phyloP scores from a whole-genome alignment of 2,888 invertebrate genomes.

The Stenotaenia linearis region DNA sequence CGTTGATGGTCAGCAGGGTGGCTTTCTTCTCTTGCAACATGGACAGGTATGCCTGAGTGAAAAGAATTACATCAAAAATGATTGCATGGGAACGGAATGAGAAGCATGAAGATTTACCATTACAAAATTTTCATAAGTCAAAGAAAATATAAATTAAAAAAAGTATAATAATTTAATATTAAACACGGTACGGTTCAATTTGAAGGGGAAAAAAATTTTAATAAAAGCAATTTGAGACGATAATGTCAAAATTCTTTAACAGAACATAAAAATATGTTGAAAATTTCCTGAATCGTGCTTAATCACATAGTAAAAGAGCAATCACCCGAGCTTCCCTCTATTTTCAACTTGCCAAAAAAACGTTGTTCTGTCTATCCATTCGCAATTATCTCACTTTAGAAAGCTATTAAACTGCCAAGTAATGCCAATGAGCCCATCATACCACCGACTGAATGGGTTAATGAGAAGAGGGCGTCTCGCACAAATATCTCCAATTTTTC shows the following conservation, averaged over 20 bases:
- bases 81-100: constrained; percentile 10
- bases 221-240: not conserved
- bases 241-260: not conserved
- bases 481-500: not conserved
- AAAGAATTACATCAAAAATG: constrained; percentile 39
- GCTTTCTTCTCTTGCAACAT: constrained; percentile 56
- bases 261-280: not conserved
- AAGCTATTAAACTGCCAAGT: not conserved
- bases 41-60: constrained; percentile 58
- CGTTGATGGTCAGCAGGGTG: constrained; percentile 56
- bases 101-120: constrained; percentile 28
- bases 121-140: not conserved
- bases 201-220: not conserved
- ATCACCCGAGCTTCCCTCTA: not conserved
- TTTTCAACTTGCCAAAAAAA: not conserved
- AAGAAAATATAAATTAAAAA: not conserved
- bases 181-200: not conserved
- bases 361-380: not conserved
- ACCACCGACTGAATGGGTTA: not conserved
- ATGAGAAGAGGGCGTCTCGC: not conserved
- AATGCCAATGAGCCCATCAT: not conserved
- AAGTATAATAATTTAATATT: not conserved
- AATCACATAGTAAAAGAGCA: not conserved
- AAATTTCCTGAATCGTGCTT: not conserved
- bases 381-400: not conserved